Conservation (phyloP, 2,797 vertebrate genomes). For the Loriculus beryllinus region DNA sequence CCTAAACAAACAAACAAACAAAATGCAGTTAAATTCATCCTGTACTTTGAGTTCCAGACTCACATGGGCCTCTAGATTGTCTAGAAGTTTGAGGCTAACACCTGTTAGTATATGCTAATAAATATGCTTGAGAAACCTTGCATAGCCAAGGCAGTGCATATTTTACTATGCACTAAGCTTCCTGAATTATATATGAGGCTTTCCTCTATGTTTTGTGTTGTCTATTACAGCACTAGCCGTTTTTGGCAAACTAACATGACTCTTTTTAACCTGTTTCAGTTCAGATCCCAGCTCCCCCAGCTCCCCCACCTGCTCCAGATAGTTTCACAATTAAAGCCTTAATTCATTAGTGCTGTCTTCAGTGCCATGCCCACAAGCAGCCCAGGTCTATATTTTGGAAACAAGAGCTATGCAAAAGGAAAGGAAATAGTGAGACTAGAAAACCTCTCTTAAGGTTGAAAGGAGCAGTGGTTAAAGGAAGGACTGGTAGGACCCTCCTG, state of each 20-base stretch:
- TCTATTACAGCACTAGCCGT: background rate
- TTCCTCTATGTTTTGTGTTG: background rate
- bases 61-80: background rate
- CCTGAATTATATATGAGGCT: background rate
- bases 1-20: background rate
- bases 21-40: background rate
- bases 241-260: background rate
- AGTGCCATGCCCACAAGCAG: background rate
- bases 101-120: conserved; percentile 12
- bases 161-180: background rate
- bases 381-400: background rate
- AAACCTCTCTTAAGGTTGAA: background rate
- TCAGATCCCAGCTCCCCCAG: background rate
- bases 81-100: conserved; percentile 39
- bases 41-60: background rate
- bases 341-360: background rate
- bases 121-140: conserved; percentile 36
- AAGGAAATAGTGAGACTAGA: background rate
- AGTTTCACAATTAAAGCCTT: background rate
- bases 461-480: background rate
- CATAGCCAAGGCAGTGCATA: background rate
- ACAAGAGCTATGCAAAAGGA: background rate
- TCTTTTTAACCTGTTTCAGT: background rate
- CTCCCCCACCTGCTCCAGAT: background rate
- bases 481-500: background rate